Evolutionary conservation across 2,888 invertebrate genomes (phyloP), one percentile per base, ranked within the genome.

Genomic region (Mesoligia furuncula): DNA sequence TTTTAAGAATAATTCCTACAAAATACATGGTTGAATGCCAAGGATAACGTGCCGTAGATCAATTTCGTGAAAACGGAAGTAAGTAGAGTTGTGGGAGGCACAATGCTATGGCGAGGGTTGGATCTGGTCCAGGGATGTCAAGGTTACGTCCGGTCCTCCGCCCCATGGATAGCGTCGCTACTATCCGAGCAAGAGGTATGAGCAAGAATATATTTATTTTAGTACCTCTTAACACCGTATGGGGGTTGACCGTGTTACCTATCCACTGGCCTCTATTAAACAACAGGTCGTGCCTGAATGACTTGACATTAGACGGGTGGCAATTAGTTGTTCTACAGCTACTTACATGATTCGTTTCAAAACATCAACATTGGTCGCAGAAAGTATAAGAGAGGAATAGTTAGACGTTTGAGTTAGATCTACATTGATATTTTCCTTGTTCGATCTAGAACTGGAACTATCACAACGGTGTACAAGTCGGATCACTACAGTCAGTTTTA

Each of bases 111-210:
- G 64, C 77, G 69, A 15, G 59, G 27, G 20, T 83, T 80, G 83
- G 83, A 61, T 48, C n/a, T 31, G 51, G 9, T 83, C 80, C 80
- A 80, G 78, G 2, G n/a, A 15, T 31, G 78, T 36, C 78, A 80
- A 80, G 83, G 83, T 62, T 61, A 24, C 27, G 24, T 8, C 15
- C 79, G n/a, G 7, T n/a, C 9, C 13, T 42, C 24, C n/a, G 6
- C 4, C 79, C 54, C 42, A 27, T n/a, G 31, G 27, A 36, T 15
- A 45, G 61, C 20, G 31, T 45, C 24, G 31, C n/a, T 24, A 31
- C 11, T 24, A 31, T 48, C n/a, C 9, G n/a, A 17, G 45, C 20
- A 20, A 27, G 20, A 6, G n/a, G 20, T 20, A 51, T 51, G 20
- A 27, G n/a, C n/a, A n/a, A n/a, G 1, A 51, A 31, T 61, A 27